phyloP scores from a whole-genome alignment of 1,140 invertebrate genomes.

The Macrobrachium rosenbergii region DNA sequence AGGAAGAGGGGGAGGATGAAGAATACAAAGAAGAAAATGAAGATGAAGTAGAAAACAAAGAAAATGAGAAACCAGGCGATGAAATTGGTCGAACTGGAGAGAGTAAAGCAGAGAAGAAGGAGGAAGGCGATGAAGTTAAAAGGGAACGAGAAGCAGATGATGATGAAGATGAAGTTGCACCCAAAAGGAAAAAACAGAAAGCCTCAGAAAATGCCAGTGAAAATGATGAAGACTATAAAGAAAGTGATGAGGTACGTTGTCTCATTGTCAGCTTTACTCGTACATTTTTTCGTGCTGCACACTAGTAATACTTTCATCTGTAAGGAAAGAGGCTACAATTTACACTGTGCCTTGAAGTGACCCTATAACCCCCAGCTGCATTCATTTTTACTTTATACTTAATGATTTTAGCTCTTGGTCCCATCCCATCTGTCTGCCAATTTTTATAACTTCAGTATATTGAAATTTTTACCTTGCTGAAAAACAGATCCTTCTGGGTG shows the following conservation, averaged over 20 bases:
- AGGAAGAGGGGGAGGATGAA: conserved; percentile 48
- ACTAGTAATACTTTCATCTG: no score
- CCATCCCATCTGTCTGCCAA: no score
- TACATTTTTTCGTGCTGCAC: background rate
- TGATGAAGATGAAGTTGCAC: conserved; percentile 70
- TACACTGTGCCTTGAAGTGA: no score
- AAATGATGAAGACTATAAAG: conserved; percentile 55
- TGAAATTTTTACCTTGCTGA: no score
- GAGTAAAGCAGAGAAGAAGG: conserved; percentile 60
- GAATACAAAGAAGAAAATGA: conserved; percentile 33
- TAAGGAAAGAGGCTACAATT: no score
- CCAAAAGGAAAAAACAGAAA: conserved; percentile 73
- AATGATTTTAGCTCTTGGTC: no score
- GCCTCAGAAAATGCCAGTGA: conserved; percentile 45
- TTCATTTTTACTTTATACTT: no score
- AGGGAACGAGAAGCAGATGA: conserved; percentile 50
- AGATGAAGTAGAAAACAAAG: conserved; percentile 5
- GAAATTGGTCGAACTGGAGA: background rate
- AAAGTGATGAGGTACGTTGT: conserved; percentile 40
- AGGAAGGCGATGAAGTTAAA: conserved; percentile 40
- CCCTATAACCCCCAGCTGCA: no score
- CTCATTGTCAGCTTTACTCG: background rate
- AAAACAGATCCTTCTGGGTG: no score
- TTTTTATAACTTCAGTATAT: no score
- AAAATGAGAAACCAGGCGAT: background rate